Percentiles rank a stretch among this genome's conserved stretches.
phyloP scores from a whole-genome alignment of 2,113 vertebrate genomes.

The Glaucidium brasilianum region DNA sequence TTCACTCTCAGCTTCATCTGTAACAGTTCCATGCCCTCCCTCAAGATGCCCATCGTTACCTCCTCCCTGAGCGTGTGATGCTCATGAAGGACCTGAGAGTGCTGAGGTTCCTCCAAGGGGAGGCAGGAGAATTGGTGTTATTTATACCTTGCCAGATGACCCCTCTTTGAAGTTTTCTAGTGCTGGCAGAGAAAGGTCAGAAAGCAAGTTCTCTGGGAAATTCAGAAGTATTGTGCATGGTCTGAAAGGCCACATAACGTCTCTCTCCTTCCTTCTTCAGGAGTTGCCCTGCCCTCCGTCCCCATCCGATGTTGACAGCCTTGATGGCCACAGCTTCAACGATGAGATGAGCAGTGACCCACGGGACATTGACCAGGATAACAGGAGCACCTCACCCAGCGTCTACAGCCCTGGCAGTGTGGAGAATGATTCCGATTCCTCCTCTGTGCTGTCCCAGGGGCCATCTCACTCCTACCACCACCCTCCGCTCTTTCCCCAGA shows the following conservation, averaged over 20 bases:
- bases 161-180: background rate
- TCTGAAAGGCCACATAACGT: background rate
- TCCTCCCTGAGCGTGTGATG: background rate
- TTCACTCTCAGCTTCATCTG: background rate
- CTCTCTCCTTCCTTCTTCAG: slow-evolving; percentile 9
- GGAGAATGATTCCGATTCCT: slow-evolving; percentile 94
- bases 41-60: background rate
- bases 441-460: slow-evolving; percentile 79
- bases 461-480: slow-evolving; percentile 73
- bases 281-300: slow-evolving; percentile 78
- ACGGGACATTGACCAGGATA: slow-evolving; percentile 97
- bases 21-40: background rate
- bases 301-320: slow-evolving; percentile 82
- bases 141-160: background rate
- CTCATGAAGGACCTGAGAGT: background rate
- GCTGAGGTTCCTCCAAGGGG: background rate
- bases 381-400: slow-evolving; percentile 96
- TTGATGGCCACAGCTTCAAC: slow-evolving; percentile 91
- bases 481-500: slow-evolving; percentile 78
- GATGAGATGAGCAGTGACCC: slow-evolving; percentile 95
- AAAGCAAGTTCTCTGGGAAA: background rate
- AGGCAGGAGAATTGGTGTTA: background rate
- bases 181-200: background rate
- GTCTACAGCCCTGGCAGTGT: slow-evolving; percentile 92
- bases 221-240: fast-evolving